Base-by-base conservation (phyloP, 2,888 invertebrate species). In the Drosophila pseudotakahashii region DNA sequence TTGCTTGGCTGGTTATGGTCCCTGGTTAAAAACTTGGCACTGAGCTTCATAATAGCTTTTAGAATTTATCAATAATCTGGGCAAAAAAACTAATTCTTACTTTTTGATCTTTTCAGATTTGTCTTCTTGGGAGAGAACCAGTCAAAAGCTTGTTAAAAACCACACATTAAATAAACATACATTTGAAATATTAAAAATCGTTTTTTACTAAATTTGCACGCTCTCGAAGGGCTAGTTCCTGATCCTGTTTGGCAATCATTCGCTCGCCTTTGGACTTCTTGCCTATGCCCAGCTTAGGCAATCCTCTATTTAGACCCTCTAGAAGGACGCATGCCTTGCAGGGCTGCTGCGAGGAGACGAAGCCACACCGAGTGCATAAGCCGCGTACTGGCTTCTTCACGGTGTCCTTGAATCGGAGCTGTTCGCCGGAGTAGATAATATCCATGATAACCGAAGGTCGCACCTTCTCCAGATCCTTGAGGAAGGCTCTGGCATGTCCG, bases 251-350 rank as follows among this genome's bases (percentile, higher is more conserved):
- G 32, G 94, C 93, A 39, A 95, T 92, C 93, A 95, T 94, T 79
- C 93, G 94, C 78, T 95, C 95, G 1, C 95, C 95, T 90, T 95
- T 96, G n/a, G 96, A 96, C 60, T 96, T 95, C 91, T 98, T 98
- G 3, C 97, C 97, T 36, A 98, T 96, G n/a, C 97, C 98, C 50
- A 98, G 93, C 91, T 95, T 96, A 0, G 99, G 98, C 50, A 98
- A 92, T 2, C 99, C 99, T 92, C 96, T 94, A 92, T 99, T 99
- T 2, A 99, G 93, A 1, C 99, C 99, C 93, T 99, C 98, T 5
- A 99, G 93, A 63, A 99, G 93, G 0, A 98, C 95, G 91, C 99
- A 99, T 0, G 99, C 99, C 92, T 99, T 99, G 91, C 99, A 99
- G 4, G 99, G 94, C 81, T 95, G 94, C 90, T 99, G 98, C 73